These are phyloP conservation scores for Ranitomeya imitator DNA, from an alignment of 2,113 vertebrate species.

Conservation along the genomic window DNA sequence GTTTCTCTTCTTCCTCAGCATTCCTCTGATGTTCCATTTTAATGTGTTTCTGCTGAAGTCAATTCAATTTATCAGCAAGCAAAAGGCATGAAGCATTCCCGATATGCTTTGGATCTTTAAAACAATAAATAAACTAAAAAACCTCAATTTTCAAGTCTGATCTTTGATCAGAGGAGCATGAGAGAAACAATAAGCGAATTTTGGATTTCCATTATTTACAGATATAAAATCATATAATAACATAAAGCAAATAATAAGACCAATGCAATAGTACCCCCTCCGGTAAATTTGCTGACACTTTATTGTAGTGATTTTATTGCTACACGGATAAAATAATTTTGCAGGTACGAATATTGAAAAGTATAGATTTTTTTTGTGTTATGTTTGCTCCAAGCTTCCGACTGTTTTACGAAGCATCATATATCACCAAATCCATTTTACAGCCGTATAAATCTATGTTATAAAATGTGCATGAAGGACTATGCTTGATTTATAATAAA, in stretches of 20 bases:
- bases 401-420: slow-evolving; percentile 45
- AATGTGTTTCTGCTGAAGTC: slow-evolving; percentile 65
- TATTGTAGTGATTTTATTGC: slow-evolving; percentile 51
- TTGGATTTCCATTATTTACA: slow-evolving; percentile 61
- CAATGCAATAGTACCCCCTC: slow-evolving; percentile 27
- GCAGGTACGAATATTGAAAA: slow-evolving; percentile 50
- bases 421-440: slow-evolving; percentile 58
- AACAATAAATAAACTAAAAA: slow-evolving; percentile 66
- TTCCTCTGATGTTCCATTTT: slow-evolving; percentile 63
- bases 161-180: slow-evolving; percentile 65
- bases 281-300: slow-evolving; percentile 50
- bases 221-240: slow-evolving; percentile 60
- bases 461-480: slow-evolving; percentile 57
- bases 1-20: slow-evolving; percentile 59
- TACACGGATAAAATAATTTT: slow-evolving; percentile 53
- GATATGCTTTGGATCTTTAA: slow-evolving; percentile 65
- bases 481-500: slow-evolving; percentile 55
- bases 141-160: slow-evolving; percentile 69
- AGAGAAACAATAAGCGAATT: slow-evolving; percentile 64
- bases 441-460: slow-evolving; percentile 55
- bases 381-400: slow-evolving; percentile 47
- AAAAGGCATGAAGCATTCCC: slow-evolving; percentile 61
- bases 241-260: slow-evolving; percentile 42
- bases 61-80: slow-evolving; percentile 67
- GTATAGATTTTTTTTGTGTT: slow-evolving; percentile 57